Conservation (phyloP, 53 echinoderm and acorn worm genomes). For the Holothuria scabra region DNA sequence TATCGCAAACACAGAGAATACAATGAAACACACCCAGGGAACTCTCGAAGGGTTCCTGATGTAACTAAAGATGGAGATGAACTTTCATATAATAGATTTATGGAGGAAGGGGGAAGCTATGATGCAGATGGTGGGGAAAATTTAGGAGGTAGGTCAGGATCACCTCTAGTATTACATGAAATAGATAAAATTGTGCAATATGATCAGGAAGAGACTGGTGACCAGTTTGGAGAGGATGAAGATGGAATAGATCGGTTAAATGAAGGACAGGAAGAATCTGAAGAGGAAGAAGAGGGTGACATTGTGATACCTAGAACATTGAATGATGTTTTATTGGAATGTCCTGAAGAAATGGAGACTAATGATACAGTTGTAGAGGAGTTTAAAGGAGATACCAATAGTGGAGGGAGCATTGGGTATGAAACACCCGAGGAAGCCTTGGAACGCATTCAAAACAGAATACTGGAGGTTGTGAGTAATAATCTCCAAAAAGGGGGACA, state of each 20-base stretch:
- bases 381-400: not conserved
- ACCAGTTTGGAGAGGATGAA: conserved; percentile 17
- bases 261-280: conserved; percentile 25
- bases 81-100: too few relatives aligned
- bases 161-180: too few relatives aligned
- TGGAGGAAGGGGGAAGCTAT: too few relatives aligned
- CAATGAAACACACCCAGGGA: too few relatives aligned
- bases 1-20: too few relatives aligned
- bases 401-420: not conserved
- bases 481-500: not conserved
- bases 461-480: not conserved
- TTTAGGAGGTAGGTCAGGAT: too few relatives aligned
- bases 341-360: not conserved
- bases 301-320: conserved; percentile 78
- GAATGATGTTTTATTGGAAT: conserved; percentile 76
- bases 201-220: conserved; percentile 1
- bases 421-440: conserved; percentile 46
- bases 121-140: too few relatives aligned
- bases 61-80: too few relatives aligned
- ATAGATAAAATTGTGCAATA: conserved; percentile 19
- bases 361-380: not conserved
- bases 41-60: too few relatives aligned
- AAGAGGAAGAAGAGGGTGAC: conserved; percentile 28
- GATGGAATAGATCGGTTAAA: not conserved
- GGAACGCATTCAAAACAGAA: conserved; percentile 22